Evolutionary conservation across 92 coral and sea anemone species (phyloP).

Genomic region (Zoanthus gigantus): DNA sequence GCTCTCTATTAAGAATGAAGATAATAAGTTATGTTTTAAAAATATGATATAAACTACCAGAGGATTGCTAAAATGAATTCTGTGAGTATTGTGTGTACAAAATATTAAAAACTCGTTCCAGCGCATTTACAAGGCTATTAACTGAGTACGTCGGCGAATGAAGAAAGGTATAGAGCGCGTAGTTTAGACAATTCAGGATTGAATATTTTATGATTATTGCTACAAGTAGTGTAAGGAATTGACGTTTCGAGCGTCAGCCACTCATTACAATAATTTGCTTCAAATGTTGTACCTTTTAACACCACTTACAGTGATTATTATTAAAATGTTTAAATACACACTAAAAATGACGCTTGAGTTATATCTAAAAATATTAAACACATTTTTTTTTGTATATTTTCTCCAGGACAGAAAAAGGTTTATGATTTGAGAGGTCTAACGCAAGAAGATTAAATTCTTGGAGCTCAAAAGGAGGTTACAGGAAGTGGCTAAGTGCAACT

Average conservation of each 20-base stretch:
- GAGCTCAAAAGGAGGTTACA: neutral
- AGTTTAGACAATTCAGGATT: no score
- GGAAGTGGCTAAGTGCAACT: neutral
- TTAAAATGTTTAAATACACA: no score
- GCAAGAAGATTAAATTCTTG: neutral
- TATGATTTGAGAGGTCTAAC: neutral
- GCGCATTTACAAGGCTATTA: neutral
- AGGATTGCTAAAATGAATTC: neutral
- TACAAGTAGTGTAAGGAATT: no score
- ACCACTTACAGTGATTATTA: no score
- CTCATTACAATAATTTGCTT: no score
- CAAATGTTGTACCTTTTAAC: no score
- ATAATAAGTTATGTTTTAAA: neutral
- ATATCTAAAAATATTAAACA: neutral
- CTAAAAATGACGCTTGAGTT: no score
- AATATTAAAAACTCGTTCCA: neutral
- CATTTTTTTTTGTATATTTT: neutral
- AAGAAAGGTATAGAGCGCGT: no score
- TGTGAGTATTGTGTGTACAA: neutral
- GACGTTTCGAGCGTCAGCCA: no score
- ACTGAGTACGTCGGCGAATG: neutral
- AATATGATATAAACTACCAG: neutral
- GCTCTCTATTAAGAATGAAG: neutral
- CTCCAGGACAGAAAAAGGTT: neutral
- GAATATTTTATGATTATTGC: no score